Evolutionary conservation across 2,797 vertebrate genomes (phyloP).

Genomic region (Acridotheres tristis): DNA sequence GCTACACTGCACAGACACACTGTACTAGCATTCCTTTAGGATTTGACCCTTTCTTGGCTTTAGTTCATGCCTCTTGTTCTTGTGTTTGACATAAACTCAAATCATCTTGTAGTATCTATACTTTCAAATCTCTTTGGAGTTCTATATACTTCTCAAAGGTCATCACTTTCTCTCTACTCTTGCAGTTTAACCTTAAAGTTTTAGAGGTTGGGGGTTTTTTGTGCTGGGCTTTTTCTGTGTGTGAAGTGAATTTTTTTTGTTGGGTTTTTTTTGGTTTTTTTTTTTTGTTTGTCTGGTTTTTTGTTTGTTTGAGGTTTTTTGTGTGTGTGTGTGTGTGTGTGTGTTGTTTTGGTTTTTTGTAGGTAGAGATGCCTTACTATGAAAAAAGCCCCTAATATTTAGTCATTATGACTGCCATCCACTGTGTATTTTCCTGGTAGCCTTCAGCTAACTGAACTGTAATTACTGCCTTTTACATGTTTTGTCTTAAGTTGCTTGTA

Average conservation of each 20-base stretch:
- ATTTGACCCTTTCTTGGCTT: constrained; percentile 30
- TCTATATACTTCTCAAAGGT: not conserved
- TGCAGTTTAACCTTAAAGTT: not conserved
- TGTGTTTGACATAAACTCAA: constrained; percentile 46
- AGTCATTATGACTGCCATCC: not conserved
- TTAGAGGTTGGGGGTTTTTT: not conserved
- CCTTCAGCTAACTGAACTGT: not conserved
- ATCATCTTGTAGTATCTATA: not conserved
- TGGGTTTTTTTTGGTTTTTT: no score
- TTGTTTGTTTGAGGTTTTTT: no score
- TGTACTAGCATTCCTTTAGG: not conserved
- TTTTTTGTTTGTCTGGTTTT: no score
- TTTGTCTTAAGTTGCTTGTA: not conserved
- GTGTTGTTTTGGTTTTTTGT: not conserved
- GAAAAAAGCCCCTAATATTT: not conserved
- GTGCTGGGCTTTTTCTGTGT: not conserved
- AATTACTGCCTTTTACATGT: not conserved
- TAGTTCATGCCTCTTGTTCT: constrained; percentile 9
- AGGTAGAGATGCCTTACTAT: not conserved
- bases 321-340: no score
- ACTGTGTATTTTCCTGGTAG: not conserved
- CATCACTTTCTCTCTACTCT: not conserved
- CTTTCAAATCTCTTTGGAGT: not conserved
- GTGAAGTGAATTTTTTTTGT: no score
- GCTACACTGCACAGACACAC: not conserved